Evolutionary conservation across 2,797 vertebrate species (phyloP).

Genomic region (Cephalopachus bancanus): DNA sequence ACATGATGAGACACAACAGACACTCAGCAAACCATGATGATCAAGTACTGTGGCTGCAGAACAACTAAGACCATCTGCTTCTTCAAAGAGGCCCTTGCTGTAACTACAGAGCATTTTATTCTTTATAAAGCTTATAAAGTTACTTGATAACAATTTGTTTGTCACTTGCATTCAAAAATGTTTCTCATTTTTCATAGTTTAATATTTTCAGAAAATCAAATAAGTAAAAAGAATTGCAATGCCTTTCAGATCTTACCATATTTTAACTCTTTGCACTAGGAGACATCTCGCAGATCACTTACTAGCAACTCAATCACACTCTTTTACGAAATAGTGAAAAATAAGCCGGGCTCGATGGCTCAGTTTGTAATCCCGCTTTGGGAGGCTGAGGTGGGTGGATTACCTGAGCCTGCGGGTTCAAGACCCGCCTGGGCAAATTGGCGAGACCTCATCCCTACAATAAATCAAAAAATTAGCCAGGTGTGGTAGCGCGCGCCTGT

Average conservation of each 20-base stretch:
- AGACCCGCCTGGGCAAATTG: too few relatives aligned
- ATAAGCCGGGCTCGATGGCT: too few relatives aligned
- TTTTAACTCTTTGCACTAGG: not conserved
- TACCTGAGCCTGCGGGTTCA: too few relatives aligned
- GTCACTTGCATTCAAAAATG: not conserved
- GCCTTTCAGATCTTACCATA: constrained; percentile 32
- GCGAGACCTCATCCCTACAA: too few relatives aligned
- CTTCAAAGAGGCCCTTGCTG: not conserved
- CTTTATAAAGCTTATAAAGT: too few relatives aligned
- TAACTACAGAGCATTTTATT: not conserved
- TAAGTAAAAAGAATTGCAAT: constrained; percentile 56
- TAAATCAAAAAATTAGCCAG: too few relatives aligned
- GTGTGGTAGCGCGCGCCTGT: too few relatives aligned
- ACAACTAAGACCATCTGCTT: not conserved
- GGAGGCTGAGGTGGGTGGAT: too few relatives aligned
- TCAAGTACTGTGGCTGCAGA: not conserved
- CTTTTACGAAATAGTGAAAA: too few relatives aligned
- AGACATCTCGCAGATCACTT: too few relatives aligned
- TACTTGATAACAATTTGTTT: not conserved
- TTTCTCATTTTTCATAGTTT: constrained; percentile 18
- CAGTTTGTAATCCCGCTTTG: too few relatives aligned
- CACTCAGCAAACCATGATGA: not conserved
- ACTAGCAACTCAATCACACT: too few relatives aligned
- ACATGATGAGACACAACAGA: not conserved
- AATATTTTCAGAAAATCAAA: constrained; percentile 68